Evolutionary conservation across 1,140 invertebrate genomes (phyloP).

Genomic region (Penaeus vannamei): DNA sequence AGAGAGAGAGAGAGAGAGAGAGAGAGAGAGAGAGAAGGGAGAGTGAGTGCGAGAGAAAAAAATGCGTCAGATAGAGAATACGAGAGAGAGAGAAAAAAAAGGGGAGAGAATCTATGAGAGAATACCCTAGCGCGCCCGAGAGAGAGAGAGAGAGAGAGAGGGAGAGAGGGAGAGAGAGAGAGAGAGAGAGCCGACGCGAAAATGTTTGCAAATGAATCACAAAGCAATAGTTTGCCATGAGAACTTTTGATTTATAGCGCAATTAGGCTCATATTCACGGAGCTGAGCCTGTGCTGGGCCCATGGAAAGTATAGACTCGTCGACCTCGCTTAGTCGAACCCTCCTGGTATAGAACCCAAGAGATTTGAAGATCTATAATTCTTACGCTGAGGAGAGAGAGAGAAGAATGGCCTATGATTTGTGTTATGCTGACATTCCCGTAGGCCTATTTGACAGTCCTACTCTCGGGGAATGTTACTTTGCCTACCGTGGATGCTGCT

Average conservation of each 20-base stretch:
- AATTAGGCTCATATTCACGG: slow-evolving; percentile 51
- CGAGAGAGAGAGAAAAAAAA: neutral
- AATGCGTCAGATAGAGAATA: no score
- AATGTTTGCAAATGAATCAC: slow-evolving; percentile 10
- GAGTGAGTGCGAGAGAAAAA: neutral
- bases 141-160: slow-evolving; percentile 50
- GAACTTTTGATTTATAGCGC: slow-evolving; percentile 44
- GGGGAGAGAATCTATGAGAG: no score
- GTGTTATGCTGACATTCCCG: neutral
- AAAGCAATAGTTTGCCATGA: neutral
- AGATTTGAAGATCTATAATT: no score
- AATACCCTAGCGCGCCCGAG: slow-evolving; percentile 5
- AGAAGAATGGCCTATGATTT: neutral
- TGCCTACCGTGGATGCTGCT: no score
- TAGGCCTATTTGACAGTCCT: no score
- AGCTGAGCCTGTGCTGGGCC: slow-evolving; percentile 30
- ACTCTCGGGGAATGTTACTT: no score
- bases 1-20: no score
- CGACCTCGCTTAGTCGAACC: no score
- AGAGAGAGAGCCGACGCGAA: neutral
- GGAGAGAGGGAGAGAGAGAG: slow-evolving; percentile 36
- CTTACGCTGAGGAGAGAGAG: neutral
- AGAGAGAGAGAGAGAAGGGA: no score
- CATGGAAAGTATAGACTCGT: neutral
- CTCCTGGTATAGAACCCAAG: no score